Base-by-base conservation (phyloP, 2,888 invertebrate genomes). In the Tenthredo distinguenda region DNA sequence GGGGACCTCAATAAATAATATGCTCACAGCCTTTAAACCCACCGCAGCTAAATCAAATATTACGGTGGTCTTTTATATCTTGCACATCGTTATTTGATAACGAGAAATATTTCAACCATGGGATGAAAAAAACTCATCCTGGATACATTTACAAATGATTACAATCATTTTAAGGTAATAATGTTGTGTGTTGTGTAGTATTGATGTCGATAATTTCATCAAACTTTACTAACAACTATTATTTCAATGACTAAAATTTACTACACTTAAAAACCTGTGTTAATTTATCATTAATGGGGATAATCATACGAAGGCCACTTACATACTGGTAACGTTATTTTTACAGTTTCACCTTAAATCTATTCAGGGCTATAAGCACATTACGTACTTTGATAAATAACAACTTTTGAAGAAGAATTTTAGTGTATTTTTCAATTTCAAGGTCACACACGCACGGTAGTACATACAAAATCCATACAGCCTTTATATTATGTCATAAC, bases 381-480 rank as follows among this genome's bases (percentile, higher is more conserved):
- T 89, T 88, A 85, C 86, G 90, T 88, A 90, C 88, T 89, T 89
- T 88, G 89, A 91, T 90, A 88, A 90, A 91, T 88, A 91, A 91
- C 91, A 91, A 91, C 90, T 88, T 88, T 89, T 91, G 87, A 89
- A 90, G 89, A 90, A 90, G 89, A 89, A 92, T 90, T 90, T 87
- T 87, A 89, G 88, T 92, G 89, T 92, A 91, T 91, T 91, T 90
- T 89, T 89, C 89, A 90, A 88, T 88, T 88, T n/a, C 87, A 87
- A 90, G 88, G 89, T 89, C 90, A 90, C 90, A 91, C 91, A 90
- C 91, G 90, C 91, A 90, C 90, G 89, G 88, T 88, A 90, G 88
- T 90, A 91, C 90, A 91, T 91, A 92, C 91, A 91, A 91, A 90
- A 88, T 91, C 86, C 90, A 89, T 90, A 90, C 89, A 90, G 89